Base-by-base conservation (phyloP, 2,797 vertebrate genomes). In the Acestrorhynchus altus region DNA sequence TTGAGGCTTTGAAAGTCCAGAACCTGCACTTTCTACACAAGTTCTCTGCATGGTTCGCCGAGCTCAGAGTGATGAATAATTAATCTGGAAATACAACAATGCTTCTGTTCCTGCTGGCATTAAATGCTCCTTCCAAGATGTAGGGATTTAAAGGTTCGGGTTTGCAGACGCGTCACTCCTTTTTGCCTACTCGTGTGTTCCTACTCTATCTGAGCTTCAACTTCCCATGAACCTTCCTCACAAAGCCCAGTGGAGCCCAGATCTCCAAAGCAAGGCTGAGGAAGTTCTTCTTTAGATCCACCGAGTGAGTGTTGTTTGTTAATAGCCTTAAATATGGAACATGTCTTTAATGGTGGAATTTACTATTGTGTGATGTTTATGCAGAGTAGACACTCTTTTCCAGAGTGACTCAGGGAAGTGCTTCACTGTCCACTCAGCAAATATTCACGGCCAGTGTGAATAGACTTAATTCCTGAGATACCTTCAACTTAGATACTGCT, bases 221-320 rank as follows among this genome's bases (percentile, higher is more conserved):
- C 66, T 63, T 28, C 20, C 65, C 18, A 44, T 51, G 60, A 51
- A 60, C 24, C 24, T 22, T 24, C 22, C 22, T 1, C 20, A 24
- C 42, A 57, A 44, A 66, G 16, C 39, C 35, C 49, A 4, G 28
- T 20, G 22, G 39, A 57, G 16, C 24, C 7, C 60, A 24, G 31
- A 56, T 54, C 35, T 15, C 42, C n/a, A 52, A 47, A 74, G 31
- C 47, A 11, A 8, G 24, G 16, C 49, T 46, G 42, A 69, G 20
- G 26, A 26, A 22, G 57, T 5, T 35, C 64, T 39, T 60, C 64
- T 74, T 65, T 59, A 47, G n/a, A 42, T 76, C n/a, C 8, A 42
- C 16, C 4, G n/a, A 28, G 8, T 40, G 20, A 31, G 59, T 28
- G 24, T 7, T 10, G 11, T 57, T 76, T 65, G 31, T 35, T 2